Evolutionary conservation across 2,888 invertebrate genomes (phyloP), one percentile per base, ranked within the genome.

Genomic region (Drosophila vallismaia): DNA sequence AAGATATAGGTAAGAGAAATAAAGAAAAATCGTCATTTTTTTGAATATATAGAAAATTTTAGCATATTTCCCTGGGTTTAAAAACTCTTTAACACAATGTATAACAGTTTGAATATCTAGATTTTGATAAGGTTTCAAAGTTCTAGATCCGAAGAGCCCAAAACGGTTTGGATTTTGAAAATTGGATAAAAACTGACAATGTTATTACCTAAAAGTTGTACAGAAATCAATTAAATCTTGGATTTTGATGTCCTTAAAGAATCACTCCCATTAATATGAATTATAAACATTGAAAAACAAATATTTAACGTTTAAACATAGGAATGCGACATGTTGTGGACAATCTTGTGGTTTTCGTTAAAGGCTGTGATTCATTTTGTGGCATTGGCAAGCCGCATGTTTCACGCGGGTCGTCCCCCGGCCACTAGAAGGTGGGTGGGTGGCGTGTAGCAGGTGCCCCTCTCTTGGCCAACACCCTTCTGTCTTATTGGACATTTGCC

Each of bases 401-500:
- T 56, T 4, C 19, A 44, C 12, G 45, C 29, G 36, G 10, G 24
- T 24, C 46, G 19, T 45, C 45, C 36, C 60, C 33, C 59, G 45
- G 44, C 59, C 59, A 60, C 45, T 49, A 12, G 40, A 4, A n/a
- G 36, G 36, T 36, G 36, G 36, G 12, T 36, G 36, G 36, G n/a
- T 36, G 36, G 36, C 12, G 36, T 36, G 36, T 12, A n/a, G 36
- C 36, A 36, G 36, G 36, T 36, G 12, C 9, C 31, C 1, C 8
- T 8, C 3, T 6, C 28, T 28, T 28, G 6, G 28, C 5, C 9
- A 2, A 5, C n/a, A 5, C 28, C 14, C 55, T 53, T 40, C 28
- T 12, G 49, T 58, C 59, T 31, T 58, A 40, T 55, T 36, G 26
- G 42, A 78, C 80, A 74, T 80, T 77, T 81, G 76, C 79, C 54